Conservation (phyloP, 2,113 vertebrate species). For the Falcunculus frontatus region DNA sequence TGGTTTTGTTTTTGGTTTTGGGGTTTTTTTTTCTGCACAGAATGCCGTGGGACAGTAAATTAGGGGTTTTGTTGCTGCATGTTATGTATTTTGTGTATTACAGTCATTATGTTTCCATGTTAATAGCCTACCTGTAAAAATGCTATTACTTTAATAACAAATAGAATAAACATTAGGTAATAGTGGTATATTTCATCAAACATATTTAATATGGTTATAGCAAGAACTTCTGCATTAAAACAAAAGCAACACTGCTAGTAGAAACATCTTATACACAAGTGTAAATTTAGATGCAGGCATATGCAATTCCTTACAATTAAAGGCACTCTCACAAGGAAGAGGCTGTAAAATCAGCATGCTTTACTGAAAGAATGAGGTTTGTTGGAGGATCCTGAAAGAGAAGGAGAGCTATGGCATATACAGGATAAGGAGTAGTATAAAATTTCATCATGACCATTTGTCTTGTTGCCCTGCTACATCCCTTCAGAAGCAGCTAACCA, state of each 20-base stretch:
- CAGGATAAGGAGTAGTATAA: background rate
- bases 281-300: background rate
- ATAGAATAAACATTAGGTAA: background rate
- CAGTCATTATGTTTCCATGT: background rate
- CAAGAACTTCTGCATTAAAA: background rate
- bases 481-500: background rate
- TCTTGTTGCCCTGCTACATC: background rate
- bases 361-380: background rate
- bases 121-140: background rate
- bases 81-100: background rate
- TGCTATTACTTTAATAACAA: background rate
- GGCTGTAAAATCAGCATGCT: background rate
- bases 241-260: background rate
- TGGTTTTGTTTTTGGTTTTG: fast-evolving
- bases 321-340: background rate
- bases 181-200: background rate
- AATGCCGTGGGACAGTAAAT: background rate
- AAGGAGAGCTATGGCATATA: background rate
- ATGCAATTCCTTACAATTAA: background rate
- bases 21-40: background rate
- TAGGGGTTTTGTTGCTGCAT: background rate
- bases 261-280: background rate
- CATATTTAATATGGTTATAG: background rate
- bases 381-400: background rate
- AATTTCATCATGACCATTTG: background rate